Evolutionary conservation across 2,113 vertebrate genomes (phyloP).

Genomic region (Microcebus murinus): DNA sequence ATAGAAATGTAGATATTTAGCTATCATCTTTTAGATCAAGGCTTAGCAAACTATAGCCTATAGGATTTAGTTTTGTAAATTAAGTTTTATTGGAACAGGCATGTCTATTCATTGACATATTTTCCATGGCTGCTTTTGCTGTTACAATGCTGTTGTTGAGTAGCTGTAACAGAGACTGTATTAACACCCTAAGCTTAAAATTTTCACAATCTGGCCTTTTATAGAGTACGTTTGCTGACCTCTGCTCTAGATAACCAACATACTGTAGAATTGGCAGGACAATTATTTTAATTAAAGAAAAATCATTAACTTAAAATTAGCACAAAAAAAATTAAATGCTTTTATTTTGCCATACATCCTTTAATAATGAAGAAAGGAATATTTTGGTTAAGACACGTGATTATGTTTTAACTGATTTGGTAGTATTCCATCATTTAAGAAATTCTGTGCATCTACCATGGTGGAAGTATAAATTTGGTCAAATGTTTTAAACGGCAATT

Average conservation of each 20-base stretch:
- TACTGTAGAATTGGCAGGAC: not conserved
- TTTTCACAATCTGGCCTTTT: not conserved
- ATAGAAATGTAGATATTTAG: not conserved
- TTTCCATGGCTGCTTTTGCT: not conserved
- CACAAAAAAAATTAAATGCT: not conserved
- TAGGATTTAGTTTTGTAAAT: not conserved
- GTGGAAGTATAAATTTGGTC: not conserved
- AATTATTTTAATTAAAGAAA: constrained; percentile 31
- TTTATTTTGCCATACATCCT: not conserved
- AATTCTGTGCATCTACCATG: not conserved
- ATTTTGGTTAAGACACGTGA: not conserved
- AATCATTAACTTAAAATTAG: constrained; percentile 11
- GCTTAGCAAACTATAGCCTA: not conserved
- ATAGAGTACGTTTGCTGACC: not conserved
- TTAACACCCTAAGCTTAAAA: not conserved
- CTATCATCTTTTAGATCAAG: not conserved
- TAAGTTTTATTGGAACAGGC: not conserved
- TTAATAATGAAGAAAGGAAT: not conserved
- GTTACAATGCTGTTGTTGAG: not conserved
- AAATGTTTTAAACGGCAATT: not conserved
- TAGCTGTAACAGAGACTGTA: not conserved
- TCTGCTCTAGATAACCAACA: not conserved
- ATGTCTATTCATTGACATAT: not conserved
- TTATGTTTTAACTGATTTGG: not conserved
- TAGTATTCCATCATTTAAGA: not conserved